Percentiles rank a stretch among this genome's conserved stretches.
phyloP scores from a whole-genome alignment of 2,797 vertebrate genomes.

The Eidolon dupreanum region DNA sequence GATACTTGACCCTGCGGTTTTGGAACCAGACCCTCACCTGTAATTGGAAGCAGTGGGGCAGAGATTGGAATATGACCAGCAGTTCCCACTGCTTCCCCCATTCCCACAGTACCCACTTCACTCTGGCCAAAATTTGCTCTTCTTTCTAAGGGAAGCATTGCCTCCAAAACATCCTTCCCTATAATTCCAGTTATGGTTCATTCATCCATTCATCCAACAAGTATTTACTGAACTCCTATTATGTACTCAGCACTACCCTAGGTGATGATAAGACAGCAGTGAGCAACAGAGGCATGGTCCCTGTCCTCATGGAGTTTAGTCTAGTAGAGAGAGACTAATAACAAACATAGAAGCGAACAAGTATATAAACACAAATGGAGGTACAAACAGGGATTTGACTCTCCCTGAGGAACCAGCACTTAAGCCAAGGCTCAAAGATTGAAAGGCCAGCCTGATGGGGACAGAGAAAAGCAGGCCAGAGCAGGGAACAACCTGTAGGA shows the following conservation, averaged over 20 bases:
- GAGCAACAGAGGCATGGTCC: background rate
- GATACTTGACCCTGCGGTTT: conserved; percentile 89
- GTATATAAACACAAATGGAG: background rate
- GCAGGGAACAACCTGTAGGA: background rate
- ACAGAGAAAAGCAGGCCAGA: background rate
- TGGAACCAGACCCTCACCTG: conserved; percentile 92
- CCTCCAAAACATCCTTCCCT: background rate
- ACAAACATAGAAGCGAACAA: background rate
- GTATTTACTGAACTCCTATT: background rate
- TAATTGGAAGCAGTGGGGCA: background rate
- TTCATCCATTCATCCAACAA: background rate
- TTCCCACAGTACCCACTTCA: background rate
- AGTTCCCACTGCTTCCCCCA: background rate
- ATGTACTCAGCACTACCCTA: background rate
- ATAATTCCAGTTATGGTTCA: background rate
- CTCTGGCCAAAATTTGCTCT: background rate
- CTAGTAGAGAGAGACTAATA: background rate
- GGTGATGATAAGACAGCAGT: background rate
- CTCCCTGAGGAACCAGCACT: background rate
- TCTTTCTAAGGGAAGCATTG: background rate
- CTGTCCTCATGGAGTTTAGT: background rate
- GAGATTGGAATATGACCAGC: conserved; percentile 26
- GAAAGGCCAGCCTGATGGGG: background rate
- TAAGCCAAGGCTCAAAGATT: background rate
- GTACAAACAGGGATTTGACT: background rate